Base-by-base conservation (phyloP, 2,888 invertebrate genomes). In the Stenotaenia linearis region DNA sequence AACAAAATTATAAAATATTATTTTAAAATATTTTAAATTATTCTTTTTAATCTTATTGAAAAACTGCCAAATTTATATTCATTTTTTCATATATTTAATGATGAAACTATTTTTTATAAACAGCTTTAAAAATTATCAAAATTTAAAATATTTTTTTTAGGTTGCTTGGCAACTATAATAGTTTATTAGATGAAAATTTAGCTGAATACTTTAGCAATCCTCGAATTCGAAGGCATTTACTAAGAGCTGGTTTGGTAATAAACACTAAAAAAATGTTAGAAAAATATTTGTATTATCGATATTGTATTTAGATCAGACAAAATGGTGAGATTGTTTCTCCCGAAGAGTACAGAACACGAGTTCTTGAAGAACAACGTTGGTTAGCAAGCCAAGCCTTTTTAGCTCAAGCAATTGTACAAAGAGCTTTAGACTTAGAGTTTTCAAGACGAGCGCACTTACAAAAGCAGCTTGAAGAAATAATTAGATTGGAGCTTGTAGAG, bases 361-460 rank as follows among this genome's bases (percentile, higher is more conserved):
- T 78, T 18, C 9, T 78, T 21, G 78, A 78, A 61, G 78, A 78
- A 21, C 78, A 78, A 30, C 23, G 78, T 56, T 78, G 78, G 78
- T 18, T 78, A 23, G 78, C 78, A 4, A 78, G 78, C 21, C 78
- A 78, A 30, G 78, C 78, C 1, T 78, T 78, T 32, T 21, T 78
- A 18, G 78, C 78, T 32, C 78, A 61, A 78, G 78, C 78, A 23
- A 78, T 78, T 18, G 78, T 78, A 18, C 78, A 78, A 56, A 50
- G 78, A 61, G 78, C 78, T 30, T 32, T 78, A 12, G 78, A 78
- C 28, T 28, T 78, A 15, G 78, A 78, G 23, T 78, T 35, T 61
- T 56, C 56, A 18, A 25, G 78, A 56, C 45, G 78, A 15, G 78
- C 78, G 10, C 78, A 78, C 9, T 61, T 78, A 30, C 78, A 61